Evolutionary conservation across 2,113 vertebrate genomes (phyloP).

Genomic region (Laterallus jamaicensis): DNA sequence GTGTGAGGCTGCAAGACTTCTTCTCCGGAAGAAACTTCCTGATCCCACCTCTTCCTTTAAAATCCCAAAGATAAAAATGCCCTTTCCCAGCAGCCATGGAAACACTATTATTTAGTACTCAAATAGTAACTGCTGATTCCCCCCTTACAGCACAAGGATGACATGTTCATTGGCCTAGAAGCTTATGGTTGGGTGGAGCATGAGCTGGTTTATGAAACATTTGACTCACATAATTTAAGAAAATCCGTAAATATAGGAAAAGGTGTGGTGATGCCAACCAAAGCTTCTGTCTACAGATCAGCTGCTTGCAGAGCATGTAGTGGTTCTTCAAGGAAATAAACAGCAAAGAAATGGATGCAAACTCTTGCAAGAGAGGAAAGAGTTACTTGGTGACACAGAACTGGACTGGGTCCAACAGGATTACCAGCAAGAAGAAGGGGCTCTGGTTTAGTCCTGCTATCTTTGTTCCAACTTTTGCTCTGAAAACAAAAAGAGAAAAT

Average conservation of each 20-base stretch:
- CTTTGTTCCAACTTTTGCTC: conserved; percentile 34
- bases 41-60: not conserved
- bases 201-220: not conserved
- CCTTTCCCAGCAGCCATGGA: not conserved
- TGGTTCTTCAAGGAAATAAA: not conserved
- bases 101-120: not conserved
- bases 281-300: not conserved
- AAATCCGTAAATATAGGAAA: not conserved
- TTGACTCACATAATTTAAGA: not conserved
- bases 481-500: conserved; percentile 30
- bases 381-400: not conserved
- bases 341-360: not conserved
- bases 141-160: not conserved
- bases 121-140: not conserved
- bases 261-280: not conserved
- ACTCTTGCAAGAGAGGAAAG: not conserved
- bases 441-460: conserved; percentile 25
- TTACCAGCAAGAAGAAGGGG: conserved; percentile 29
- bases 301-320: not conserved
- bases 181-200: not conserved
- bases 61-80: not conserved
- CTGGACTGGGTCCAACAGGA: conserved; percentile 27
- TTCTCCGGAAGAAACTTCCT: not conserved
- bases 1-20: not conserved
- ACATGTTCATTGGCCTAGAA: not conserved